Evolutionary conservation across 2,113 vertebrate species (phyloP).

Genomic region (Ophthalmolycus amberensis): DNA sequence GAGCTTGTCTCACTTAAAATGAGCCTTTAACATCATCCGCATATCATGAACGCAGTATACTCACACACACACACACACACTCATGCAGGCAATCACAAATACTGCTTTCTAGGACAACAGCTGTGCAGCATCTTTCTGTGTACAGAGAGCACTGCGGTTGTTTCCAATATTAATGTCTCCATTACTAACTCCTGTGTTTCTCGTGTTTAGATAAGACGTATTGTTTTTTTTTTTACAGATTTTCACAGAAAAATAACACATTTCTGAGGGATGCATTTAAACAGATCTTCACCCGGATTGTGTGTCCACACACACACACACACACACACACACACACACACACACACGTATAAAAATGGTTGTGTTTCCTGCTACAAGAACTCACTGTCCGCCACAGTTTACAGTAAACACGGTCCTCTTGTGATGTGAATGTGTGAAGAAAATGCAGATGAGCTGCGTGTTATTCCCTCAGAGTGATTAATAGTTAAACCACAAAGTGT

Average conservation of each 20-base stretch:
- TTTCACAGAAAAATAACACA: background rate
- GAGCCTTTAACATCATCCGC: constrained; percentile 30
- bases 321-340: background rate
- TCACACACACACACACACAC: constrained; percentile 25
- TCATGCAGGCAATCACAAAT: constrained; percentile 14
- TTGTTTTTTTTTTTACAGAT: background rate
- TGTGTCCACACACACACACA: constrained; percentile 4
- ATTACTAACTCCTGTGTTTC: constrained; percentile 1
- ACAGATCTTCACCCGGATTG: background rate
- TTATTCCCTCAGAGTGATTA: constrained; percentile 34
- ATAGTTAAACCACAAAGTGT: constrained; percentile 20
- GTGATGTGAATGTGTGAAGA: constrained; percentile 17
- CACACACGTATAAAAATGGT: background rate
- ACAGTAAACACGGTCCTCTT: constrained; percentile 38
- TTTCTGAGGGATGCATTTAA: background rate
- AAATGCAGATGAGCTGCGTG: constrained; percentile 31
- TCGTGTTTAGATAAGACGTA: background rate
- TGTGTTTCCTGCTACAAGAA: background rate
- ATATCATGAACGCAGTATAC: background rate
- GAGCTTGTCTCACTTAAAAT: constrained; percentile 26
- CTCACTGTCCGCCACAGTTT: constrained; percentile 7
- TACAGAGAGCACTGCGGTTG: constrained; percentile 27
- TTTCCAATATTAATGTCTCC: constrained; percentile 17
- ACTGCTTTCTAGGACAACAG: constrained; percentile 21
- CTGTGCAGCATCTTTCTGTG: constrained; percentile 52